Evolutionary conservation across 2,113 vertebrate species (phyloP).

Genomic region (Phalacrocorax carbo): DNA sequence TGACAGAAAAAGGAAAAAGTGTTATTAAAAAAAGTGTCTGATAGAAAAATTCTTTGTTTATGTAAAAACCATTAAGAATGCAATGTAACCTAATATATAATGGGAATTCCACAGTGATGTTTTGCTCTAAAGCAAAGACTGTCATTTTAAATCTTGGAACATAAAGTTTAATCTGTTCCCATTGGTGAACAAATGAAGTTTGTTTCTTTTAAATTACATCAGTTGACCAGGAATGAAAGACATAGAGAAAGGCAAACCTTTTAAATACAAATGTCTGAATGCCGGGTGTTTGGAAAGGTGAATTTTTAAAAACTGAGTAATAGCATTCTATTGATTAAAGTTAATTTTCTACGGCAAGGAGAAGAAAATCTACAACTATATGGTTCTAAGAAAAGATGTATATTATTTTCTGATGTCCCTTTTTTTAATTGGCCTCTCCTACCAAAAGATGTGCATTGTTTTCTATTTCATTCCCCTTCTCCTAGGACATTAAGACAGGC

Average conservation of each 20-base stretch:
- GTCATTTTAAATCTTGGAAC: not conserved
- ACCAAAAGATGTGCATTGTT: not conserved
- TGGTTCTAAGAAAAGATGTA: not conserved
- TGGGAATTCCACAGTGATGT: not conserved
- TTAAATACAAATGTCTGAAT: not conserved
- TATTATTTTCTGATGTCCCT: not conserved
- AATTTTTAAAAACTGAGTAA: not conserved
- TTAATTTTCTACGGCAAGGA: not conserved
- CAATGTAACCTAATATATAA: not conserved
- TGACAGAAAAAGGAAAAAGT: not conserved
- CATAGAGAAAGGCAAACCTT: not conserved
- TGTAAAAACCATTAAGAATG: not conserved
- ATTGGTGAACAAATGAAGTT: not conserved
- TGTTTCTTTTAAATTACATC: not conserved
- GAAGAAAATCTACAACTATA: not conserved
- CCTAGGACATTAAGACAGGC: not conserved
- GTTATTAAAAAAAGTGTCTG: not conserved
- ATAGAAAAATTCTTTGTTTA: not conserved
- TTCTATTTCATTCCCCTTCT: not conserved
- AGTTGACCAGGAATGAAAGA: not conserved
- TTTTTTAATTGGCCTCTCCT: not conserved
- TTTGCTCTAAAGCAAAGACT: not conserved
- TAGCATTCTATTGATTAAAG: not conserved
- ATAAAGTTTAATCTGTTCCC: not conserved
- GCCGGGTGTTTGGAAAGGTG: not conserved